Evolutionary conservation across 2,888 invertebrate species (phyloP).

Genomic region (Polietes domitor): DNA sequence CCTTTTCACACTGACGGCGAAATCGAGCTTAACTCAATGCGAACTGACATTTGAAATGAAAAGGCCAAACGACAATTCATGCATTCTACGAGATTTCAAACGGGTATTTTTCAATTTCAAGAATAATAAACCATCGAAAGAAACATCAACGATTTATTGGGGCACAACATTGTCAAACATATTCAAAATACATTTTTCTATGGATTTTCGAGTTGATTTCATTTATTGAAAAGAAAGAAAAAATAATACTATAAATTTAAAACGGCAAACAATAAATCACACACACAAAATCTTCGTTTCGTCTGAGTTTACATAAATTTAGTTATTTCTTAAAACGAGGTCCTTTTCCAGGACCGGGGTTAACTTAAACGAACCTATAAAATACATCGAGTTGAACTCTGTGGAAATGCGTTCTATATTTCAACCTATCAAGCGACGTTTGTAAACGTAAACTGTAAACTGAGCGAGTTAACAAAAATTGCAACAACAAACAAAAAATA

Average conservation of each 20-base stretch:
- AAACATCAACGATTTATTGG: too few relatives aligned
- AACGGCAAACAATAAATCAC: conserved; percentile 36
- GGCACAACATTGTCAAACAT: background rate
- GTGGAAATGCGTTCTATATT: conserved; percentile 71
- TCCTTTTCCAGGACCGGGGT: background rate
- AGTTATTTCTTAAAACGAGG: conserved; percentile 10
- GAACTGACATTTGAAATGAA: too few relatives aligned
- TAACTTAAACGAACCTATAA: conserved; percentile 39
- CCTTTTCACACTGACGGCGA: too few relatives aligned
- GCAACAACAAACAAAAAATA: conserved; percentile 17
- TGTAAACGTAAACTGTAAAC: background rate
- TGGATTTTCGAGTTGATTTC: conserved; percentile 36
- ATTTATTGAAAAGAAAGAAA: conserved; percentile 21
- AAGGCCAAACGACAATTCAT: too few relatives aligned
- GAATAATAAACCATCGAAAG: too few relatives aligned
- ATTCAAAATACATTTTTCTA: conserved; percentile 39
- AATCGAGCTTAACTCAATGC: too few relatives aligned
- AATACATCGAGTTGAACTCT: conserved; percentile 73
- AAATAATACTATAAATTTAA: background rate
- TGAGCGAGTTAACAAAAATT: conserved; percentile 11
- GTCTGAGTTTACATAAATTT: background rate
- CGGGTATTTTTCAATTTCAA: too few relatives aligned
- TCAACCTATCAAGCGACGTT: conserved; percentile 51
- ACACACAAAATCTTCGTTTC: conserved; percentile 24
- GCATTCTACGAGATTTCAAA: too few relatives aligned